Evolutionary conservation across 2,113 vertebrate genomes (phyloP).

Genomic region (Catagonus wagneri): DNA sequence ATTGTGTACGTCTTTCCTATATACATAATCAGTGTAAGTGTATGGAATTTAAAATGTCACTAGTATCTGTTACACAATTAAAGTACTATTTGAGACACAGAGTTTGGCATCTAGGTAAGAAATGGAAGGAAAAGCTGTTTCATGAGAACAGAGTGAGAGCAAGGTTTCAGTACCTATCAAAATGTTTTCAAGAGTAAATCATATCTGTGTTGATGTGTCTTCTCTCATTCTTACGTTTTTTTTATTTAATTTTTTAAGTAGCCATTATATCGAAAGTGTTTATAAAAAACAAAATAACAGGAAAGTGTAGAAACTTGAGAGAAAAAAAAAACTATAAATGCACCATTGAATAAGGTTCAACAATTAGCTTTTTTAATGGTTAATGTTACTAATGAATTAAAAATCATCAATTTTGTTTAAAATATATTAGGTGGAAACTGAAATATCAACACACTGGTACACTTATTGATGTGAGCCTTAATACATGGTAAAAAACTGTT

Average conservation of each 20-base stretch:
- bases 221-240: not conserved
- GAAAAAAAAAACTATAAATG: not conserved
- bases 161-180: not conserved
- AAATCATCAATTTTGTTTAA: not conserved
- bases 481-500: not conserved
- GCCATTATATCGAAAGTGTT: not conserved
- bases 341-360: not conserved
- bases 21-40: not conserved
- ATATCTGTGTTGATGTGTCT: not conserved
- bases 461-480: not conserved
- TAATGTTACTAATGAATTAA: constrained; percentile 28
- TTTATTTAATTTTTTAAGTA: not conserved
- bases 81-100: not conserved
- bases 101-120: not conserved
- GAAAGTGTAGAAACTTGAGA: not conserved
- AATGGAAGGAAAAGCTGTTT: not conserved
- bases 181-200: not conserved
- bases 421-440: not conserved
- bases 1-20: not conserved
- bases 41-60: not conserved
- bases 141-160: not conserved
- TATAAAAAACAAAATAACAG: not conserved
- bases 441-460: not conserved
- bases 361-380: not conserved
- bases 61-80: not conserved